Conservation (phyloP, 2,113 vertebrate species). For the Colossoma macropomum region DNA sequence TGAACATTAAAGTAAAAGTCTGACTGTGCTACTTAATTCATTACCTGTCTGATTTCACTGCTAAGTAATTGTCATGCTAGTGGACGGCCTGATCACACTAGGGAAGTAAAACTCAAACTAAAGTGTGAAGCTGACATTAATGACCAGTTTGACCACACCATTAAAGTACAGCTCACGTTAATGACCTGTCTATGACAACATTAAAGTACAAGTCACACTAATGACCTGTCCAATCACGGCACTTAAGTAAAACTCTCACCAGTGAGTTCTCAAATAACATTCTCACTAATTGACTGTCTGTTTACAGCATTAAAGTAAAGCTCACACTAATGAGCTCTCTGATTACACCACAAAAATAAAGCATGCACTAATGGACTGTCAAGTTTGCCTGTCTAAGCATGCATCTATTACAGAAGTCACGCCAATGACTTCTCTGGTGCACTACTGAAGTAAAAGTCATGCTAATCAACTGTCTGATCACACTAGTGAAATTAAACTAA, state of each 20-base stretch:
- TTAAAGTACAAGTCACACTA: too few relatives aligned
- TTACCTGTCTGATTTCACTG: too few relatives aligned
- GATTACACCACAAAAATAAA: not conserved
- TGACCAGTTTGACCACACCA: conserved; percentile 6
- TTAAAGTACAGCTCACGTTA: not conserved
- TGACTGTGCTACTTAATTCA: conserved; percentile 21
- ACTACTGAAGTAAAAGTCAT: not conserved
- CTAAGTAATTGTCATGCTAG: too few relatives aligned
- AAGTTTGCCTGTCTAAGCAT: not conserved
- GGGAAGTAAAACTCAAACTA: too few relatives aligned
- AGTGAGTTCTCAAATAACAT: not conserved
- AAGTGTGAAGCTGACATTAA: too few relatives aligned
- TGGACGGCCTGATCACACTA: too few relatives aligned
- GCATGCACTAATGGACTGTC: not conserved
- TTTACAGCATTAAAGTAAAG: not conserved
- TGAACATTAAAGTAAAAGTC: too few relatives aligned
- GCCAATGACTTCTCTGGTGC: not conserved
- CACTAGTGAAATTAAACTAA: not conserved
- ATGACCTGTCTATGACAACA: not conserved
- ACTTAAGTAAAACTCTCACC: not conserved
- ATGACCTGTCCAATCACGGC: not conserved
- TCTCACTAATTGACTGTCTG: not conserved
- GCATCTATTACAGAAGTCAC: not conserved
- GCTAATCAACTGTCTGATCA: not conserved
- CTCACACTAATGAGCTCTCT: not conserved